Evolutionary conservation across 2,797 vertebrate species (phyloP).

Genomic region (Phaenicophaeus curvirostris): DNA sequence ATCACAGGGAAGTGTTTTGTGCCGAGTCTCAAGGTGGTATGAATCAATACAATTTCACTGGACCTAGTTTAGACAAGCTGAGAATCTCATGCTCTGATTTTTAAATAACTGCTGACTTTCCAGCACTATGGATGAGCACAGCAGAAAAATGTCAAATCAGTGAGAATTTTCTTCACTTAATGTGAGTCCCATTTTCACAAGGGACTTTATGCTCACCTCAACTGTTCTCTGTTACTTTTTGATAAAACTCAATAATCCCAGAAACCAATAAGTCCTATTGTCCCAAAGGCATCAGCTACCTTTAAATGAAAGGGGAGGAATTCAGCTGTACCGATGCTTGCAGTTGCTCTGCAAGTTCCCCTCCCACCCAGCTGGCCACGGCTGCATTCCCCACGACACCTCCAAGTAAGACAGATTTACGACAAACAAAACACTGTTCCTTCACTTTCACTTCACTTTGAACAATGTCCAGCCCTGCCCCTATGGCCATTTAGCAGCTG

Average conservation of each 20-base stretch:
- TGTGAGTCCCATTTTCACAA: background rate
- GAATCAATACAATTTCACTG: background rate
- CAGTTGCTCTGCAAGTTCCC: background rate
- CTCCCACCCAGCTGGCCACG: background rate
- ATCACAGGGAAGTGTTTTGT: background rate
- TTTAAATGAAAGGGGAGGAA: background rate
- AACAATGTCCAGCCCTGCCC: background rate
- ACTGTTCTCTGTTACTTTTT: background rate
- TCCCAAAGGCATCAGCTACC: background rate
- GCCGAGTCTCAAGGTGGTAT: background rate
- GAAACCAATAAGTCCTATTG: background rate
- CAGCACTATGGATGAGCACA: rapidly evolving
- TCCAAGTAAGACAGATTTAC: background rate
- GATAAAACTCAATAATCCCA: background rate
- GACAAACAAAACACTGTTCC: background rate
- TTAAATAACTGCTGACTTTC: background rate
- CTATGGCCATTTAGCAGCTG: background rate
- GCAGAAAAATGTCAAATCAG: background rate
- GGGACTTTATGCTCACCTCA: background rate
- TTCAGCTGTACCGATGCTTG: background rate
- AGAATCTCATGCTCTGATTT: background rate
- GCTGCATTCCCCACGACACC: background rate
- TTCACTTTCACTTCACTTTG: background rate
- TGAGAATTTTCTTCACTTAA: background rate
- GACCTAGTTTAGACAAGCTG: background rate